Evolutionary conservation across 1,140 invertebrate species (phyloP).

Genomic region (Lepidostoma basale): DNA sequence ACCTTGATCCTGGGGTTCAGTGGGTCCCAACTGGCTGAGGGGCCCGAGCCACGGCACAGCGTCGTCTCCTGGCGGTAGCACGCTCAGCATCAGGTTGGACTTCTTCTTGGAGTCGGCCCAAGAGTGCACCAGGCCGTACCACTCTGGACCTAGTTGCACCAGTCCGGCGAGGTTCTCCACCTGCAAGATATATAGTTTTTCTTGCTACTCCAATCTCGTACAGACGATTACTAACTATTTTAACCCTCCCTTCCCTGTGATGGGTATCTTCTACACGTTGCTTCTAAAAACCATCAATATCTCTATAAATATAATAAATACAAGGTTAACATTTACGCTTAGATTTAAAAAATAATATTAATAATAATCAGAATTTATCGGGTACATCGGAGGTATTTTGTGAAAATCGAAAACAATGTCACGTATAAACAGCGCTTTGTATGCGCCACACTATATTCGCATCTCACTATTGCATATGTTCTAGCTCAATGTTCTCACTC

Average conservation of each 20-base stretch:
- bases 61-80: conserved; percentile 79
- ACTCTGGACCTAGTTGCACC: conserved; percentile 80
- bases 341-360: too few species aligned
- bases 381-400: too few species aligned
- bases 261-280: too few species aligned
- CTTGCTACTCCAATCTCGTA: background rate
- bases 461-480: too few species aligned
- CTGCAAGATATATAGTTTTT: conserved; percentile 50
- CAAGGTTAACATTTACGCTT: background rate
- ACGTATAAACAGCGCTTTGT: too few species aligned
- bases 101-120: conserved; percentile 95
- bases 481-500: too few species aligned
- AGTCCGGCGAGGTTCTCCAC: conserved; percentile 85
- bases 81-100: conserved; percentile 91
- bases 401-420: too few species aligned
- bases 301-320: too few species aligned
- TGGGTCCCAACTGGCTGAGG: conserved; percentile 71
- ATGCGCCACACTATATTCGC: too few species aligned
- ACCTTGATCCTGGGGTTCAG: conserved; percentile 53
- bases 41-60: conserved; percentile 90
- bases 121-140: conserved; percentile 94
- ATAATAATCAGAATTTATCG: too few species aligned
- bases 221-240: background rate
- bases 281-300: too few species aligned
- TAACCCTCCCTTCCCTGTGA: too few species aligned